Conservation (phyloP, 2,888 invertebrate species). For the Marasmarcha lunaedactyla region DNA sequence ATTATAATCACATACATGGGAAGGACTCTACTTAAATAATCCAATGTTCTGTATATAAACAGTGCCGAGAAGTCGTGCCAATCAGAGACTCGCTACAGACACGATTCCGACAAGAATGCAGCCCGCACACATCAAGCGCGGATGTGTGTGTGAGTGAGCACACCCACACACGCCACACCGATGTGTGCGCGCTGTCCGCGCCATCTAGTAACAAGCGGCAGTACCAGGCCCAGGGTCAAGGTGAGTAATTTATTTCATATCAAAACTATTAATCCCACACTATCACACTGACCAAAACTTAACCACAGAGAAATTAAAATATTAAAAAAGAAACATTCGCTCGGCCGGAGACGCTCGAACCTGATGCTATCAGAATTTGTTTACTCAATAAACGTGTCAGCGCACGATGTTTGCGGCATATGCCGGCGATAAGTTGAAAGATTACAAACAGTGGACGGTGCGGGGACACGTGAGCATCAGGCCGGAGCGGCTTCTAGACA, state of each 20-base stretch:
- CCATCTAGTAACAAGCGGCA: slow-evolving; percentile 49
- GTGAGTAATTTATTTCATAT: slow-evolving; percentile 56
- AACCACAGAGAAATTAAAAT: slow-evolving; percentile 16
- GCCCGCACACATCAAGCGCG: slow-evolving; percentile 29
- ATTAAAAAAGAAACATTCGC: slow-evolving; percentile 13
- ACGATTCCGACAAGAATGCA: slow-evolving; percentile 27
- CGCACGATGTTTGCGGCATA: slow-evolving; percentile 30
- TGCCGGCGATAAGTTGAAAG: slow-evolving; percentile 48
- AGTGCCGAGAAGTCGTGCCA: too few species aligned
- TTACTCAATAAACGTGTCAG: slow-evolving; percentile 54
- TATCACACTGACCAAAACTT: slow-evolving; percentile 22
- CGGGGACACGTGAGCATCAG: slow-evolving; percentile 37
- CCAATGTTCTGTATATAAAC: too few species aligned
- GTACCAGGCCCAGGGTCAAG: slow-evolving; percentile 38
- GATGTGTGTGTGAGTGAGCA: slow-evolving; percentile 31
- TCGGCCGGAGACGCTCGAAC: slow-evolving; percentile 15
- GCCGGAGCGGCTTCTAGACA: slow-evolving; percentile 23
- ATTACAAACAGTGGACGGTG: slow-evolving; percentile 56
- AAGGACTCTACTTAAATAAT: too few species aligned
- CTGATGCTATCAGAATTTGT: slow-evolving; percentile 27
- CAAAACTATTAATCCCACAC: slow-evolving; percentile 37
- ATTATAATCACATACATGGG: too few species aligned
- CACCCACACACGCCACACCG: slow-evolving; percentile 27
- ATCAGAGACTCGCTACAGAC: slow-evolving; percentile 26
- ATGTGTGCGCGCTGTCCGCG: slow-evolving; percentile 35